Percentiles rank a stretch among this genome's conserved stretches.
phyloP scores from a whole-genome alignment of 1,140 invertebrate species.

The Bombus turneri region DNA sequence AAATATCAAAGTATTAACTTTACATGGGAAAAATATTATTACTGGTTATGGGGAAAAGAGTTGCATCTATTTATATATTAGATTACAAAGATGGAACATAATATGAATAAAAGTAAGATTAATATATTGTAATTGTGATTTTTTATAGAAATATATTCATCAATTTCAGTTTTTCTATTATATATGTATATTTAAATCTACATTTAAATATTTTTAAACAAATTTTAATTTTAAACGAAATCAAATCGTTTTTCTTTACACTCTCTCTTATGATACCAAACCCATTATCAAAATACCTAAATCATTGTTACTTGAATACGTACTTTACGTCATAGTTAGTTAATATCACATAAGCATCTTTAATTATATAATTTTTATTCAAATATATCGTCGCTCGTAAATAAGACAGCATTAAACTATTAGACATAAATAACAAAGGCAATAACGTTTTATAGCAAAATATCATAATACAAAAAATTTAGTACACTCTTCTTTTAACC shows the following conservation, averaged over 20 bases:
- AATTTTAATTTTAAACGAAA: slow-evolving; percentile 10
- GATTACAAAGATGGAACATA: not conserved
- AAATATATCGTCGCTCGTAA: not conserved
- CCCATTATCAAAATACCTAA: not conserved
- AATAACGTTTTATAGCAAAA: not conserved
- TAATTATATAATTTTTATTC: not conserved
- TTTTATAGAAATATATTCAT: not conserved
- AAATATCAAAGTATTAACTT: slow-evolving; percentile 55
- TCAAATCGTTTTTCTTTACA: not conserved
- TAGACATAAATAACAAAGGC: not conserved
- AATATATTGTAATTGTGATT: slow-evolving; percentile 14
- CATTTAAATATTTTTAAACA: not conserved
- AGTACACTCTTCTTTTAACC: no score
- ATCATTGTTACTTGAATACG: not conserved
- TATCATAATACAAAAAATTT: no score
- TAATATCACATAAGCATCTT: not conserved
- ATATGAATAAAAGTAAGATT: not conserved
- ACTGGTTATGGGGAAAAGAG: slow-evolving; percentile 40
- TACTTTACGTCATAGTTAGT: not conserved
- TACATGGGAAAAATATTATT: not conserved
- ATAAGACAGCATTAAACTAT: not conserved
- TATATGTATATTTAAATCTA: not conserved
- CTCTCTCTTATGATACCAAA: not conserved
- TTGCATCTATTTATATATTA: slow-evolving; percentile 20
- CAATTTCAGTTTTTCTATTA: not conserved